phyloP scores from a whole-genome alignment of 2,888 invertebrate genomes.

The Bhutanitis thaidina region DNA sequence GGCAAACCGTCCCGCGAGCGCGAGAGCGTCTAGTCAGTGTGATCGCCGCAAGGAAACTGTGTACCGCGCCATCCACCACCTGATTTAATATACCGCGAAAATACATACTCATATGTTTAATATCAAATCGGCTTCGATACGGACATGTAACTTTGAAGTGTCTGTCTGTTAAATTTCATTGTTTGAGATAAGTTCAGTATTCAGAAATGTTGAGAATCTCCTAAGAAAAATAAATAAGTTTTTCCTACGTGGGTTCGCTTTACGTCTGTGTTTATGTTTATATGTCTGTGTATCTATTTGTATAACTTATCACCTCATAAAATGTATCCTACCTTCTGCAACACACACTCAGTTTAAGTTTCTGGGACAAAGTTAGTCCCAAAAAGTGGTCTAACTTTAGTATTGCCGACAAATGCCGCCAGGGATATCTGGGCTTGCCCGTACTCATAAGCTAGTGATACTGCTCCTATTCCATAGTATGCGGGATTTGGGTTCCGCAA shows the following conservation, averaged over 20 bases:
- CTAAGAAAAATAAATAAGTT: too few species aligned
- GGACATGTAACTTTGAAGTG: constrained; percentile 23
- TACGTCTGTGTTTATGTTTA: neutral
- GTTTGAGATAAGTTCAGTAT: neutral
- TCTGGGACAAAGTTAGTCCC: too few species aligned
- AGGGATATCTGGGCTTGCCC: too few species aligned
- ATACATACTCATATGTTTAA: constrained; percentile 26
- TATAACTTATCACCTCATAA: neutral
- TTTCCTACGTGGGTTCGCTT: neutral
- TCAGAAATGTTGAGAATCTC: neutral
- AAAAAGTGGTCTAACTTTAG: too few species aligned
- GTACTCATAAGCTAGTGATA: too few species aligned
- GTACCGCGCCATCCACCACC: constrained; percentile 37
- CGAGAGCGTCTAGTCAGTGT: constrained; percentile 35
- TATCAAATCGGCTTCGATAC: constrained; percentile 26
- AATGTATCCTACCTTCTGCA: too few species aligned
- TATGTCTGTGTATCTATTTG: neutral
- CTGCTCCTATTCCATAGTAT: too few species aligned
- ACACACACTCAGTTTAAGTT: too few species aligned
- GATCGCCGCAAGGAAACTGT: constrained; percentile 45
- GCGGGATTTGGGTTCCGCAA: too few species aligned
- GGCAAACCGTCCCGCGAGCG: constrained; percentile 35
- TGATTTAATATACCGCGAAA: constrained; percentile 39
- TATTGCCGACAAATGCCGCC: too few species aligned
- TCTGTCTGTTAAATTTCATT: constrained; percentile 23